Base-by-base conservation (phyloP, 2,888 invertebrate genomes). In the Ichneumon xanthorius region DNA sequence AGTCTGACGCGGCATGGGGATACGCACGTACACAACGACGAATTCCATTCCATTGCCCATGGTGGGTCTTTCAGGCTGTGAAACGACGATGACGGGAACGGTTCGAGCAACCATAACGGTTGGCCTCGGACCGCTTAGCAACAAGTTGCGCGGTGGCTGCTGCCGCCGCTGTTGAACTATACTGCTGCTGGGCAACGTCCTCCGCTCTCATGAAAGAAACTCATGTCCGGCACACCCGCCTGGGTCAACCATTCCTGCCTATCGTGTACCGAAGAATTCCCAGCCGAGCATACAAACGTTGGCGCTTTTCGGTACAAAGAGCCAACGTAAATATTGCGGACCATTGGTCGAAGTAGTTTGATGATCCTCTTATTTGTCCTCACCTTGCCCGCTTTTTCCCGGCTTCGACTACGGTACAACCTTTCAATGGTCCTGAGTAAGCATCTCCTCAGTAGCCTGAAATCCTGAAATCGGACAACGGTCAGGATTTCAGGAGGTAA, bases 101-200 rank as follows among this genome's bases (percentile, higher is more conserved):
- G 80, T 82, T 80, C 70, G 80, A 86, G 80, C 77, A 83, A 80
- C 86, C 85, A 88, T 90, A 90, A 90, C 90, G 89, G 89, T 89
- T 86, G 87, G 89, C 85, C 89, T 89, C 88, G 87, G 81, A 87
- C 87, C 82, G 90, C 90, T 87, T 91, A 90, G 91, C 90, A 91
- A 91, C 91, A 90, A 89, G 88, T 90, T 84, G 80, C 80, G 80
- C 71, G 67, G 85, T 79, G 55, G 33, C 63, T 63, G 63, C 22
- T 37, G 45, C 19, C 22, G 76, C 76, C 70, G 75, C 70, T 40
- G 70, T 53, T 76, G 58, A 72, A 80, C 73, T 72, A 61, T 67
- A 40, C n/a, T 73, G 53, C 45, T 79, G 68, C 84, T 86, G 87
- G 87, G 75, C 85, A 85, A 87, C 87, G 86, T 86, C 86, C 85